Percentiles rank a stretch among this genome's conserved stretches.
phyloP scores from a whole-genome alignment of 2,888 invertebrate genomes.

The Agrotis clavis region DNA sequence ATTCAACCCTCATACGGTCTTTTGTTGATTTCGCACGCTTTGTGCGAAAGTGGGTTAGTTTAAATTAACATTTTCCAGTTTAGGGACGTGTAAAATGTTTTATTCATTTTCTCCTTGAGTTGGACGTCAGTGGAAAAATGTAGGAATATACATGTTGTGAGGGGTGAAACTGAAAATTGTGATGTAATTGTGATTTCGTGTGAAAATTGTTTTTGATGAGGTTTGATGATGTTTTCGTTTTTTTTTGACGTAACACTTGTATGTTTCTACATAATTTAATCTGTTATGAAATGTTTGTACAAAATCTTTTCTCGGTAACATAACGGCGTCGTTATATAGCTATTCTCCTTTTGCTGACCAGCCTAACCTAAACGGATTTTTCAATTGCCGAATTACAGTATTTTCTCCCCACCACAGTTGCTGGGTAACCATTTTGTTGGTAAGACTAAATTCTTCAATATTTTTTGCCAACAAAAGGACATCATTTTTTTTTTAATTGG shows the following conservation, averaged over 20 bases:
- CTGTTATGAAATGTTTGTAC: background rate
- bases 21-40: conserved; percentile 80
- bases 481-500: no score
- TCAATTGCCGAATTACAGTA: background rate
- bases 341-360: no score
- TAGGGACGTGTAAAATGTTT: conserved; percentile 64
- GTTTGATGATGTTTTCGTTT: background rate
- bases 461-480: no score
- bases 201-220: conserved; percentile 2
- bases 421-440: background rate
- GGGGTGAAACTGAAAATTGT: conserved; percentile 4
- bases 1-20: conserved; percentile 78
- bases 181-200: conserved; percentile 3
- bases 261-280: background rate
- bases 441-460: background rate
- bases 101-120: conserved; percentile 51
- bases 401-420: background rate
- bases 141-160: conserved; percentile 2
- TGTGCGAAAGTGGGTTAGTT: conserved; percentile 82
- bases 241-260: no score
- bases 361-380: background rate
- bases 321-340: background rate
- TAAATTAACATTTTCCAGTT: conserved; percentile 73
- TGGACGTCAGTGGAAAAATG: conserved; percentile 18
- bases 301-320: background rate